Base-by-base conservation (phyloP, 1,140 invertebrate genomes). In the Drosophila kepulauana region DNA sequence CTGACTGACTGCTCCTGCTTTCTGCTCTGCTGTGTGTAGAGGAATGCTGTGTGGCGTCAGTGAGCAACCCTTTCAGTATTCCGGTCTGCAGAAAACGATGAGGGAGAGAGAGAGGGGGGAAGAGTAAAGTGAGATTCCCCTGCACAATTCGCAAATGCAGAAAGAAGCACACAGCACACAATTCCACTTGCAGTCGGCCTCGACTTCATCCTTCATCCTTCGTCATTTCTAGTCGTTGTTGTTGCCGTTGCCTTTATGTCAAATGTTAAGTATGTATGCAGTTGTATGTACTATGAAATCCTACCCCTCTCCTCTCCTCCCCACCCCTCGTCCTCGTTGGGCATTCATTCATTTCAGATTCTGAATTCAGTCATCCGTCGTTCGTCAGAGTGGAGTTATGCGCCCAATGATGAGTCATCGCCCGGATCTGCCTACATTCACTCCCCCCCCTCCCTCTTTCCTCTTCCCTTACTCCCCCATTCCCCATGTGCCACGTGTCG, bases 391-490 rank as follows among this genome's bases (percentile, higher is more conserved):
- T 87, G 68, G 57, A 69, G 77, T 51, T 88, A 88, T 87, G 80
- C 84, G 65, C 63, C 46, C 63, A 45, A 71, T 58, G 80, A 87
- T 87, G 84, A 87, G 72, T 87, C 82, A 87, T 87, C 80, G 72
- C 43, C 65, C 48, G 41, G 10, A 48, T 16, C 33, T 20, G 28
- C 15, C 7, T 54, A 11, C 16, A 52, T 43, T 43, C n/a, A 30
- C 3, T 5, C 28, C 25, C 0, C 3, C 48, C 5, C 16, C 25
- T 13, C 13, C 15, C 8, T 35, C 15, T 33, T 33, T 10, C n/a
- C 1, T 2, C 48, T 7, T 16, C 33, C 16, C 16, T 25, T 25
- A 25, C 20, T 25, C 49, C 5, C 63, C 6, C 20, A 25, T 5
- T 30, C 45, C 38, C 67, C 49, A 41, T 56, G 45, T 41, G 81